Base-by-base conservation (phyloP, 1,140 invertebrate genomes). In the Drosophila orena region DNA sequence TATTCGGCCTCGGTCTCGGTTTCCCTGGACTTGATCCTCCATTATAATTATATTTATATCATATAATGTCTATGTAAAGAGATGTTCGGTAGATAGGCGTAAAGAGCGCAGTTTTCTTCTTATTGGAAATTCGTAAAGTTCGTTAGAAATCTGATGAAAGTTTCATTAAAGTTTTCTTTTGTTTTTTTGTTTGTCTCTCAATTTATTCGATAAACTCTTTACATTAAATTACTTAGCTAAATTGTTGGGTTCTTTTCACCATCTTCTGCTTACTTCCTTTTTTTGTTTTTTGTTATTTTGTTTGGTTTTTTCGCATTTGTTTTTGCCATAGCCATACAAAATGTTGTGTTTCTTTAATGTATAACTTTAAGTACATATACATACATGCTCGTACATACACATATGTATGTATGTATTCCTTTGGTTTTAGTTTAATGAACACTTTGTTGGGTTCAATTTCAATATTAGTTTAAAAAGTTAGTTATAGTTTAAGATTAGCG, bases 381-480 rank as follows among this genome's bases (percentile, higher is more conserved):
- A 56, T 81, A 24, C 24, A 42, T 42, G 53, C 44, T 44, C 53
- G 49, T 80, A 49, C 53, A 46, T 81, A 52, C 68, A 57, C 64
- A 57, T 60, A 72, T 76, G 30, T 69, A 58, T 54, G n/a, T n/a
- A 62, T 77, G 30, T 69, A 58, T 54, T 79, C 40, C 46, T 60
- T 73, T 72, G 60, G 40, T 46, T 72, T 61, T 89, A 88, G 79
- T 88, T 88, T 88, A 89, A 88, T 88, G 84, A 88, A 88, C 84
- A 88, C 84, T 88, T 89, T 89, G 76, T 84, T 89, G 84, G 84
- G 79, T 89, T 89, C 84, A 89, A 83, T 89, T 70, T 89, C 79
- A 89, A 89, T 89, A 88, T 86, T 86, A 88, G 70, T 86, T 86
- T 86, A 88, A 86, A 86, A 86, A 86, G 79, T 88, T 86, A 68